These are phyloP conservation scores for Mus spretus DNA, from an alignment of 2,797 vertebrate species.

Conservation along the genomic window DNA sequence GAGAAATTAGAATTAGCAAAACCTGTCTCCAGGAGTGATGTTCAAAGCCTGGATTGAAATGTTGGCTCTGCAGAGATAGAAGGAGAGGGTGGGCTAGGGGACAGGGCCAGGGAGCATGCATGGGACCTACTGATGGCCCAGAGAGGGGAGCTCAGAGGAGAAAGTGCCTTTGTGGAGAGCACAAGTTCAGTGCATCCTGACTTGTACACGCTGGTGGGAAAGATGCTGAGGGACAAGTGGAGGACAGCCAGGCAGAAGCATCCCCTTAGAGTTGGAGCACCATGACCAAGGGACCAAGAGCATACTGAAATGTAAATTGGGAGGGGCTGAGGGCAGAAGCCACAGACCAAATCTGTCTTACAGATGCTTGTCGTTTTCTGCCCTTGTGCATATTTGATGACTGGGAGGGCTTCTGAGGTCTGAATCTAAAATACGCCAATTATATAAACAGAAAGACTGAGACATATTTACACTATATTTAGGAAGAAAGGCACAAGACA, in stretches of 20 bases:
- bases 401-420: neutral
- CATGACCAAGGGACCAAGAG: neutral
- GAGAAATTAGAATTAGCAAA: constrained; percentile 45
- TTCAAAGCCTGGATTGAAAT: constrained; percentile 1
- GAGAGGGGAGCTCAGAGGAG: neutral
- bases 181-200: neutral
- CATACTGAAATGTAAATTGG: neutral
- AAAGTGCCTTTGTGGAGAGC: neutral
- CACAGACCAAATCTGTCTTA: neutral
- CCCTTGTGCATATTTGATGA: neutral
- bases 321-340: neutral
- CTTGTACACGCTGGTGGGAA: neutral
- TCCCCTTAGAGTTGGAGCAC: neutral
- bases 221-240: neutral
- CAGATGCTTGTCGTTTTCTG: neutral
- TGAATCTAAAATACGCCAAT: constrained; percentile 23
- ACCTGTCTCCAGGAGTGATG: neutral
- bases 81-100: neutral
- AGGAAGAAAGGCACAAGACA: constrained; percentile 28
- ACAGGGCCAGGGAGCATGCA: fast-evolving
- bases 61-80: neutral
- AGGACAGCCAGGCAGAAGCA: neutral
- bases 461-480: neutral
- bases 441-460: neutral
- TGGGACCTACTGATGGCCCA: neutral